Conservation (phyloP, 64 coral and sea anemone species). For the Dendrophyllia cribrosa region DNA sequence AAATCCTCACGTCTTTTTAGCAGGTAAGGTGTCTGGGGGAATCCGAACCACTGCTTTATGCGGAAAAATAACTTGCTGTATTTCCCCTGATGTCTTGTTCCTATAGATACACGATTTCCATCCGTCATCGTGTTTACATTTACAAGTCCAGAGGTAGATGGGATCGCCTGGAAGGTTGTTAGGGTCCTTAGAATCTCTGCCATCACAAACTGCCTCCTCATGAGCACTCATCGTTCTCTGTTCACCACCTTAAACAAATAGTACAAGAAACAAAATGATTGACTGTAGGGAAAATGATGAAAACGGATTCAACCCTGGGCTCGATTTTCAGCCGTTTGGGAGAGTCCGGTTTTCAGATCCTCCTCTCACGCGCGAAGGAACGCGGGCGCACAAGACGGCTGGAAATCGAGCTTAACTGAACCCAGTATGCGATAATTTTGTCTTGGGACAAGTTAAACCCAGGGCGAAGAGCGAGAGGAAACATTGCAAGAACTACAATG, state of each 20-base stretch:
- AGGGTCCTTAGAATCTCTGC: background rate
- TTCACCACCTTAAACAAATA: background rate
- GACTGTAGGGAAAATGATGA: background rate
- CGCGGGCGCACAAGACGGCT: too few relatives aligned
- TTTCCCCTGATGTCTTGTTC: background rate
- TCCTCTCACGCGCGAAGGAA: too few relatives aligned
- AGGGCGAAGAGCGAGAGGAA: too few relatives aligned
- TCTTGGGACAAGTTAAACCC: too few relatives aligned
- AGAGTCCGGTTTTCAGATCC: too few relatives aligned
- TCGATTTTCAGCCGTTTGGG: too few relatives aligned
- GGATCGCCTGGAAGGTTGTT: slow-evolving; percentile 13
- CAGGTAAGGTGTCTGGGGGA: slow-evolving; percentile 27
- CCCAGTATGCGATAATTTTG: too few relatives aligned
- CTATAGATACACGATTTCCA: background rate
- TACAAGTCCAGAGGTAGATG: slow-evolving; percentile 11
- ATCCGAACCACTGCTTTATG: background rate
- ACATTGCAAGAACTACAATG: too few relatives aligned
- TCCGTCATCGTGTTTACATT: background rate
- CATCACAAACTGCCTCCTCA: slow-evolving; percentile 28
- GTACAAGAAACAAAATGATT: background rate
- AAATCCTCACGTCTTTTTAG: slow-evolving; percentile 6
- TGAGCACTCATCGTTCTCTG: background rate
- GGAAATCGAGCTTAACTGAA: too few relatives aligned
- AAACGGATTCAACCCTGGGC: background rate
- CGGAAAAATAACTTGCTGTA: slow-evolving; percentile 19